phyloP scores from a whole-genome alignment of 1,140 invertebrate species.

The Brachionus koreanus region DNA sequence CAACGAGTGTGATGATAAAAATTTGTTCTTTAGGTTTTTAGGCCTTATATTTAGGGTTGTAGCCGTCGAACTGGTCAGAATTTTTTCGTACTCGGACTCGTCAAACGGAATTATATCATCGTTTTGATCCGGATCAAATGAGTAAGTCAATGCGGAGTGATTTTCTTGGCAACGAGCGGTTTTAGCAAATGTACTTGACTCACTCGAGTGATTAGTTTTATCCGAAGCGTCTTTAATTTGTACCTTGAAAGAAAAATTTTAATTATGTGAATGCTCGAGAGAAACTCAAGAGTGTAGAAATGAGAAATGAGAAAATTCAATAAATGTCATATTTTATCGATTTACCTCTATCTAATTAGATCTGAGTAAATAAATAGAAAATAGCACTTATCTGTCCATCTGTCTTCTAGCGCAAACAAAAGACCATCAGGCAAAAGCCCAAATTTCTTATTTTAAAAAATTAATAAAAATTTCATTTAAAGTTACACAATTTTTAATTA shows the following conservation, averaged over 20 bases:
- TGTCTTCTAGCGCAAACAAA: not conserved
- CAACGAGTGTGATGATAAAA: not conserved
- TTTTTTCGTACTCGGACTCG: conserved; percentile 47
- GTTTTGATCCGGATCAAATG: not conserved
- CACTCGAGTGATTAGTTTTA: not conserved
- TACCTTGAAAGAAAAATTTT: conserved; percentile 3
- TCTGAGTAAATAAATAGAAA: not conserved
- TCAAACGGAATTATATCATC: conserved; percentile 46
- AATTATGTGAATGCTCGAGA: not conserved
- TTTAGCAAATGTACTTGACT: not conserved
- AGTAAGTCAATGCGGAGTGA: not conserved
- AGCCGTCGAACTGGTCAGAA: not conserved
- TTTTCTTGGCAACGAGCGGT: not conserved
- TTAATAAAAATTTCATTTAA: not conserved
- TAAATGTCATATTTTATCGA: conserved; percentile 33
- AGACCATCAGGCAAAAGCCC: not conserved
- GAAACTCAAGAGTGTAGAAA: not conserved
- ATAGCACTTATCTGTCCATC: not conserved
- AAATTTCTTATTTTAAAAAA: not conserved
- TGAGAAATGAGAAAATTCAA: not conserved
- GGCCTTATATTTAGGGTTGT: not conserved
- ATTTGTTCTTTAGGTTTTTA: not conserved
- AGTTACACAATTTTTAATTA: not conserved
- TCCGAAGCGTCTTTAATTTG: not conserved
- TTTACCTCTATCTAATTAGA: conserved; percentile 21